Conservation (phyloP, 2,797 vertebrate genomes). For the Propithecus perrieri region DNA sequence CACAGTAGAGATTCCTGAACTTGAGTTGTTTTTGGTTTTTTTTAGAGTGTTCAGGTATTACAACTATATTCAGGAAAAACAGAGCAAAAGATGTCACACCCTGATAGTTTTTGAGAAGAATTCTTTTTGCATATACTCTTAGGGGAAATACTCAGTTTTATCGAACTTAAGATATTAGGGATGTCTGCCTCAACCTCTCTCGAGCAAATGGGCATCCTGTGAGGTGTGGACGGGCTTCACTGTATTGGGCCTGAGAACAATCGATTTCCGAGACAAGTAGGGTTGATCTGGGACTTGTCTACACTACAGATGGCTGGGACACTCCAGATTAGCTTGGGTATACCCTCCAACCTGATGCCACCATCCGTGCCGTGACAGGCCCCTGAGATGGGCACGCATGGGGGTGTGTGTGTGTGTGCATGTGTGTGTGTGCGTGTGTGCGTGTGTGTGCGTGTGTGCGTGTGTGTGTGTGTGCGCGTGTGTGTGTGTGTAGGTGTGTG, state of each 20-base stretch:
- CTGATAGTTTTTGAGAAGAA: background rate
- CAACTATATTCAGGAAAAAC: background rate
- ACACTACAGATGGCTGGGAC: too few species aligned
- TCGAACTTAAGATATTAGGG: background rate
- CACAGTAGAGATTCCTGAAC: background rate
- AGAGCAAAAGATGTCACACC: background rate
- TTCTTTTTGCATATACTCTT: background rate
- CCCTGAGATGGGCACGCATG: background rate
- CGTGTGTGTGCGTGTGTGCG: too few species aligned
- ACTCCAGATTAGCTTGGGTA: background rate
- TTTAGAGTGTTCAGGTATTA: background rate
- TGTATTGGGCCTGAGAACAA: background rate
- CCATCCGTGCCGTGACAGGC: fast-evolving
- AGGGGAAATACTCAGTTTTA: background rate
- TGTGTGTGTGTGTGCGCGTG: too few species aligned
- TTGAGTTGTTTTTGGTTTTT: background rate
- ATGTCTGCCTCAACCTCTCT: background rate
- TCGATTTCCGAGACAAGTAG: background rate
- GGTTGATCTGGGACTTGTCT: background rate
- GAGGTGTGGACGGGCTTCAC: background rate
- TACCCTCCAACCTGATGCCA: background rate
- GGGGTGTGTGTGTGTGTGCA: too few species aligned
- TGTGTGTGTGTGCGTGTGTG: too few species aligned
- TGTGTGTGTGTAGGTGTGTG: too few species aligned
- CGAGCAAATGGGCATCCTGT: background rate